Evolutionary conservation across 2,888 invertebrate species (phyloP).

Genomic region (Amphipoea lucens): DNA sequence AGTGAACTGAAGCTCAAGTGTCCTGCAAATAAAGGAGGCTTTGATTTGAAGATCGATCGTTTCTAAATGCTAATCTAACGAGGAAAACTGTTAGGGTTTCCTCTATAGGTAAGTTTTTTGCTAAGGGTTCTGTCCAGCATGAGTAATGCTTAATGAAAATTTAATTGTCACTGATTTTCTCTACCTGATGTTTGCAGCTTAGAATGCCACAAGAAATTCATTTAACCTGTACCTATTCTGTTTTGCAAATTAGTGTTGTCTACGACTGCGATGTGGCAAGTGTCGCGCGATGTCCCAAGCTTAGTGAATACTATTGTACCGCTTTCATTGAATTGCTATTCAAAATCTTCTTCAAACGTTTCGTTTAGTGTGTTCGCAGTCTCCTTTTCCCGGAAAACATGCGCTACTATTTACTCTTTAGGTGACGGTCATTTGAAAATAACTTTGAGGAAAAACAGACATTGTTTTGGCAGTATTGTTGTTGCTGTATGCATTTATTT

Average conservation of each 20-base stretch:
- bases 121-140: slow-evolving; percentile 1
- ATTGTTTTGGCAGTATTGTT: slow-evolving; percentile 10
- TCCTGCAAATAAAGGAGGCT: slow-evolving; percentile 11
- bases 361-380: not conserved
- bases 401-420: slow-evolving; percentile 1
- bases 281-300: not conserved
- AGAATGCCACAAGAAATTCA: not conserved
- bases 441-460: slow-evolving; percentile 30
- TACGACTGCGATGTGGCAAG: not conserved
- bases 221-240: not conserved
- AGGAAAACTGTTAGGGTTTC: slow-evolving; percentile 43
- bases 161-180: slow-evolving; percentile 17
- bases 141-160: slow-evolving; percentile 16
- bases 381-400: slow-evolving; percentile 23
- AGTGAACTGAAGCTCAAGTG: slow-evolving; percentile 18
- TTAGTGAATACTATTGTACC: slow-evolving; percentile 13
- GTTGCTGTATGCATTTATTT: not conserved
- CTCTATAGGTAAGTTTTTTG: slow-evolving; percentile 17
- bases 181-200: not conserved
- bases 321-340: slow-evolving; percentile 5
- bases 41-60: slow-evolving; percentile 21
- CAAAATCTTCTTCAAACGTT: slow-evolving; percentile 7
- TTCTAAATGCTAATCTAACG: slow-evolving; percentile 10
- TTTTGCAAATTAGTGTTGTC: not conserved
- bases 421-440: slow-evolving; percentile 22